Percentiles rank a stretch among this genome's conserved stretches.
Conservation (phyloP, 2,113 vertebrate species). For the Takifugu bimaculatus region DNA sequence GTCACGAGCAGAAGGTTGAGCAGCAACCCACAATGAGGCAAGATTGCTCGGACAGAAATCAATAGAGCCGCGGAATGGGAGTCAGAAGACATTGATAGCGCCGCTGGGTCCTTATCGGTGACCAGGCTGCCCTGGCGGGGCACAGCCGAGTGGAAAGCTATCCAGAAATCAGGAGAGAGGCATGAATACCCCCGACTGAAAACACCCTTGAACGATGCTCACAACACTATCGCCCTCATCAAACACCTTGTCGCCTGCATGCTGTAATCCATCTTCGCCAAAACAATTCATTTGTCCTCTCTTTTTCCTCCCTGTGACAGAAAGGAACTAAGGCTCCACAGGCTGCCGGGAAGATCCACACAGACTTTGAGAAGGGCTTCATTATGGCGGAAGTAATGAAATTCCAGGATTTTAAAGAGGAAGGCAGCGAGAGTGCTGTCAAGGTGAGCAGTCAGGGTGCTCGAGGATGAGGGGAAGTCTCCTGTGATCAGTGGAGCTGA, state of each 20-base stretch:
- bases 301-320: slow-evolving; percentile 79
- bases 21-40: slow-evolving; percentile 76
- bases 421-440: slow-evolving; percentile 87
- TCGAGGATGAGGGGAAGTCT: slow-evolving; percentile 68
- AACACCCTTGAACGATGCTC: slow-evolving; percentile 59
- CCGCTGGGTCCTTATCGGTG: slow-evolving; percentile 77
- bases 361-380: slow-evolving; percentile 93
- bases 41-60: slow-evolving; percentile 84
- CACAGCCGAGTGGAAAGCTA: slow-evolving; percentile 67
- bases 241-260: slow-evolving; percentile 71
- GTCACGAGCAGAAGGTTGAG: slow-evolving; percentile 75
- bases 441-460: slow-evolving; percentile 83
- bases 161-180: slow-evolving; percentile 65
- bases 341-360: slow-evolving; percentile 90
- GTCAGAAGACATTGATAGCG: slow-evolving; percentile 78
- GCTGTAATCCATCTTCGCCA: slow-evolving; percentile 82
- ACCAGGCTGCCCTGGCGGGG: slow-evolving; percentile 62
- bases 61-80: slow-evolving; percentile 78
- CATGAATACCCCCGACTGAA: slow-evolving; percentile 56
- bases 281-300: slow-evolving; percentile 81
- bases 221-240: slow-evolving; percentile 59
- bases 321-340: slow-evolving; percentile 93
- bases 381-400: slow-evolving; percentile 98
- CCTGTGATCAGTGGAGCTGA: slow-evolving; percentile 70
- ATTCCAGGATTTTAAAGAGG: slow-evolving; percentile 96